Base-by-base conservation (phyloP, 2,113 vertebrate species). In the Vulpes vulpes region DNA sequence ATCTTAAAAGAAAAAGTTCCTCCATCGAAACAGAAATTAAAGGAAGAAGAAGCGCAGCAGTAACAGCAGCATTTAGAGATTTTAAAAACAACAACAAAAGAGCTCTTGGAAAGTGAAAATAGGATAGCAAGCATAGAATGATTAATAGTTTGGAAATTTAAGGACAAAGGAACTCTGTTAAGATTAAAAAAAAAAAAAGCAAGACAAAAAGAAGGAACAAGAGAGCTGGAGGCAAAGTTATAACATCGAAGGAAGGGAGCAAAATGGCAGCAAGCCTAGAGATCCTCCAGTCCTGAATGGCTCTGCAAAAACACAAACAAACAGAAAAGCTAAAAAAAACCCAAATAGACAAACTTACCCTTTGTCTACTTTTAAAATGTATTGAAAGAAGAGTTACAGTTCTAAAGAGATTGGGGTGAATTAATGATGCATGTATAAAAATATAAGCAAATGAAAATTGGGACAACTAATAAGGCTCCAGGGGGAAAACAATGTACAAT, bases 341-440 rank as follows among this genome's bases (percentile, higher is more conserved):
- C 35, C 25, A 35, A 38, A n/a, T 8, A 88, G 51, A 55, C 1
- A 49, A 86, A 57, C 11, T 43, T 60, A 51, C 1, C 51, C 5
- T 8, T 20, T 62, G 35, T 5, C 9, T 49, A 35, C 38, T 78
- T 81, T 53, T 25, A 84, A 80, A 55, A 76, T 1, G 8, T 19
- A 73, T 73, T 65, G 8, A 89, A 82, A 95, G 27, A 7, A 76
- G 32, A 69, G 49, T 59, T 80, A 60, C 1, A 81, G 4, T 95
- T 87, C 49, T 17, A 64, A 83, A 91, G 14, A 65, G 5, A 53
- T 53, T 53, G 32, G 16, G 22, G 69, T 65, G 7, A 73, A 94
- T 65, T 53, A 60, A 59, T 83, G 11, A 60, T 84, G 53, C 11
- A n/a, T 67, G 59, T 19, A 73, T 64, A 80, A 86, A 91, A 83